A percentile compares a stretch with the other conserved stretches of the same genome.
Conservation (phyloP, 2,888 invertebrate genomes). For the Metellina segmentata region DNA sequence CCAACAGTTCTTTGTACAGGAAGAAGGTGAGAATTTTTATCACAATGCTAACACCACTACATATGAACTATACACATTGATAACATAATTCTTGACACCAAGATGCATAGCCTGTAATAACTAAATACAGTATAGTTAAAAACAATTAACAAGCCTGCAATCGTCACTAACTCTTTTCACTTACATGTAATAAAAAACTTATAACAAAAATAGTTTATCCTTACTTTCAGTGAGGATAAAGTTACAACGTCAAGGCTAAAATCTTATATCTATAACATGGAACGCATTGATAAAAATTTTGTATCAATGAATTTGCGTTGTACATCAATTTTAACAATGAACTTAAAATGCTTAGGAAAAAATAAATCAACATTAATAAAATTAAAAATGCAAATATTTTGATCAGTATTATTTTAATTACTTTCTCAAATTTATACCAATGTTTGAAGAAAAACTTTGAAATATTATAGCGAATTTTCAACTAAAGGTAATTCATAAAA, state of each 20-base stretch:
- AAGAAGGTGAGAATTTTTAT: neutral
- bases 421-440: too few species aligned
- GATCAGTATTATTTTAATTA: neutral
- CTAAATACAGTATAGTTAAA: neutral
- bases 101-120: constrained; percentile 42
- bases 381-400: neutral
- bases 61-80: constrained; percentile 45
- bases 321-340: neutral
- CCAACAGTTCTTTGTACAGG: constrained; percentile 17
- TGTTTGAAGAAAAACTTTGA: neutral
- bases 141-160: constrained; percentile 35
- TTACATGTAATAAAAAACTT: constrained; percentile 58
- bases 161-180: constrained; percentile 33
- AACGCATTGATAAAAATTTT: constrained; percentile 28
- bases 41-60: constrained; percentile 45
- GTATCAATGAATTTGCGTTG: neutral
- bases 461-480: neutral
- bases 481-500: neutral
- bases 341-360: neutral
- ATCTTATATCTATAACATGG: constrained; percentile 47
- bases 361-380: neutral
- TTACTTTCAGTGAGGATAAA: constrained; percentile 35
- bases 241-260: constrained; percentile 61
- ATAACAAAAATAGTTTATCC: constrained; percentile 73
- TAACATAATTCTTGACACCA: constrained; percentile 37